A percentile compares a stretch with the other conserved stretches of the same genome.
These are phyloP conservation scores for Cryptomyrus ogoouensis DNA, from an alignment of 2,113 vertebrate species.

Conservation along the genomic window DNA sequence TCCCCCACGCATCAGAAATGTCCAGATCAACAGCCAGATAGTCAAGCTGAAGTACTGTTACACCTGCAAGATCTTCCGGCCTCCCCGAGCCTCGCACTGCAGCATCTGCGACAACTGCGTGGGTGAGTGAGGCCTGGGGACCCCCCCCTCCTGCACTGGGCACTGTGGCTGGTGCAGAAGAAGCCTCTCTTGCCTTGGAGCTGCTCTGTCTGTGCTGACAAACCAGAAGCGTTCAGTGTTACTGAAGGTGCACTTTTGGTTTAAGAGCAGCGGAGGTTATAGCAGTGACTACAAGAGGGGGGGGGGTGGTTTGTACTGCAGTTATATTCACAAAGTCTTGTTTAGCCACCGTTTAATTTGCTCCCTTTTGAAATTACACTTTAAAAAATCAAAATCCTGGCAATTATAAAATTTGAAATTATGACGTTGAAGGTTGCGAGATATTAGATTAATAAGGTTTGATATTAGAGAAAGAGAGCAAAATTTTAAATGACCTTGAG, in stretches of 20 bases:
- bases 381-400: no score
- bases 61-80: conserved; percentile 97
- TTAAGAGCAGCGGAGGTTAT: not conserved
- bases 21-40: conserved; percentile 99
- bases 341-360: no score
- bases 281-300: not conserved
- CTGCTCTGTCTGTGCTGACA: not conserved
- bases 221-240: not conserved
- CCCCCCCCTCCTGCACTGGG: not conserved
- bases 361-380: no score
- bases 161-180: not conserved
- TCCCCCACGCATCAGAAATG: conserved; percentile 91
- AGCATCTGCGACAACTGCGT: conserved; percentile 99
- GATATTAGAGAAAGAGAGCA: no score
- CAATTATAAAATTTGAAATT: no score
- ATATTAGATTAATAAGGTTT: no score
- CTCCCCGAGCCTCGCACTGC: conserved; percentile 96
- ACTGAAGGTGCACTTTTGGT: not conserved
- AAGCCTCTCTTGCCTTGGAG: no score
- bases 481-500: not conserved
- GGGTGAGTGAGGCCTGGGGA: conserved; percentile 63
- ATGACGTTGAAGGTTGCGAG: no score
- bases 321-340: not conserved
- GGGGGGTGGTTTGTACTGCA: not conserved
- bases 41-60: conserved; percentile 99